These are phyloP conservation scores for Idaea aversata DNA, from an alignment of 2,888 invertebrate genomes.

Conservation along the genomic window DNA sequence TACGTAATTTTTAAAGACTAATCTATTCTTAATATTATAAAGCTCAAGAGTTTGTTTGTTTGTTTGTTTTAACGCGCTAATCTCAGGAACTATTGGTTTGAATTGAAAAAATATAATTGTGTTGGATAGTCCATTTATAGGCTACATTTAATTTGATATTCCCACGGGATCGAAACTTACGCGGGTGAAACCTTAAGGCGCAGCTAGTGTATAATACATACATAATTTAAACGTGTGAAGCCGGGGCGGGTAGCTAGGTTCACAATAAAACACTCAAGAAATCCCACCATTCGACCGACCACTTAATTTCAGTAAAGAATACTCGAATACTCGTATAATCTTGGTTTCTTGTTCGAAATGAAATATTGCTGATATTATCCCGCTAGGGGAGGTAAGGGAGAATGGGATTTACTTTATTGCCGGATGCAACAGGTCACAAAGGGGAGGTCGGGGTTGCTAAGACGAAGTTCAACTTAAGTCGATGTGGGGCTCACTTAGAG, in stretches of 20 bases:
- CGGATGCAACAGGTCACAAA: constrained; percentile 73
- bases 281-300: background rate
- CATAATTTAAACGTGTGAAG: too few species aligned
- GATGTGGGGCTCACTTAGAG: constrained; percentile 39
- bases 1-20: too few species aligned
- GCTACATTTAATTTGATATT: too few species aligned
- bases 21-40: too few species aligned
- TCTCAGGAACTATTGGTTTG: too few species aligned
- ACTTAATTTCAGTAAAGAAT: background rate
- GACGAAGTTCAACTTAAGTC: constrained; percentile 41
- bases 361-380: constrained; percentile 29
- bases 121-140: too few species aligned
- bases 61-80: too few species aligned
- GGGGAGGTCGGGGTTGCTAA: constrained; percentile 33
- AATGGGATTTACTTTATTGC: constrained; percentile 72
- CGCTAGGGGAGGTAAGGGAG: constrained; percentile 36
- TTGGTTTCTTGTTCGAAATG: constrained; percentile 13
- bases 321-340: background rate
- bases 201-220: too few species aligned
- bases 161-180: too few species aligned
- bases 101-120: too few species aligned
- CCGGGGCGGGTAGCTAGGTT: background rate
- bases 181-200: too few species aligned
- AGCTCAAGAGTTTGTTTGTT: too few species aligned
- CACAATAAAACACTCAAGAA: background rate